A percentile compares a stretch with the other conserved stretches of the same genome.
Conservation (phyloP, 2,888 invertebrate species). For the Mamestra brassicae region DNA sequence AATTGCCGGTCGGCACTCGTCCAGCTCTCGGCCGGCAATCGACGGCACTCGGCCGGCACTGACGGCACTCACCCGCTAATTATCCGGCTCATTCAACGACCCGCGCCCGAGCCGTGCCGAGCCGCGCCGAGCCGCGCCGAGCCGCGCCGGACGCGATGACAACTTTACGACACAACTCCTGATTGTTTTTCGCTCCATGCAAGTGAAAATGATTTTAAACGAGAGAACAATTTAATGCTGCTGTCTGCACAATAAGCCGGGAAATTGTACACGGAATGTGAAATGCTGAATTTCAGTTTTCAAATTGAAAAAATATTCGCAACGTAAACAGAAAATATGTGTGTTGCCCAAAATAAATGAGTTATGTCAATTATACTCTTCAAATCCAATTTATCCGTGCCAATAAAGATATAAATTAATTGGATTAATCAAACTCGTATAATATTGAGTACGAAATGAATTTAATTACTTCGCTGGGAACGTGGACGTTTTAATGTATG, state of each 20-base stretch:
- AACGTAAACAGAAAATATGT: conserved; percentile 17
- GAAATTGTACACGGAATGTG: not conserved
- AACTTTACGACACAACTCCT: conserved; percentile 19
- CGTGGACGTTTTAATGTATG: conserved; percentile 14
- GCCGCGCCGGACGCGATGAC: conserved; percentile 31
- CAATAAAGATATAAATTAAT: conserved; percentile 27
- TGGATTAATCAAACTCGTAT: conserved; percentile 19
- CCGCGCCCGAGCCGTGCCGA: not conserved
- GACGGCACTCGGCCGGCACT: conserved; percentile 33
- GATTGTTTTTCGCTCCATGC: conserved; percentile 34
- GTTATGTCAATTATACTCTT: conserved; percentile 8
- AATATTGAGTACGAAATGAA: conserved; percentile 21
- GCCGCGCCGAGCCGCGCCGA: not conserved
- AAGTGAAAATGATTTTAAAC: conserved; percentile 15
- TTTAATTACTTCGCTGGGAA: conserved; percentile 24
- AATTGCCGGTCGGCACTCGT: conserved; percentile 36
- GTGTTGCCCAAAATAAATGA: conserved; percentile 4
- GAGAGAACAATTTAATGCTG: conserved; percentile 1
- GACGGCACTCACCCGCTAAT: conserved; percentile 47
- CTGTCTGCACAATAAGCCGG: not conserved
- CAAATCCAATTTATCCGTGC: conserved; percentile 31
- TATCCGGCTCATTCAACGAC: conserved; percentile 43
- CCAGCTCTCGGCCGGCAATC: conserved; percentile 41
- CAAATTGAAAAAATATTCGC: conserved; percentile 12
- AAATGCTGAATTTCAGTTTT: conserved; percentile 1